A percentile compares a stretch with the other conserved stretches of the same genome.
These are phyloP conservation scores for Barnardius zonarius DNA, from an alignment of 2,113 vertebrate genomes.

Conservation along the genomic window DNA sequence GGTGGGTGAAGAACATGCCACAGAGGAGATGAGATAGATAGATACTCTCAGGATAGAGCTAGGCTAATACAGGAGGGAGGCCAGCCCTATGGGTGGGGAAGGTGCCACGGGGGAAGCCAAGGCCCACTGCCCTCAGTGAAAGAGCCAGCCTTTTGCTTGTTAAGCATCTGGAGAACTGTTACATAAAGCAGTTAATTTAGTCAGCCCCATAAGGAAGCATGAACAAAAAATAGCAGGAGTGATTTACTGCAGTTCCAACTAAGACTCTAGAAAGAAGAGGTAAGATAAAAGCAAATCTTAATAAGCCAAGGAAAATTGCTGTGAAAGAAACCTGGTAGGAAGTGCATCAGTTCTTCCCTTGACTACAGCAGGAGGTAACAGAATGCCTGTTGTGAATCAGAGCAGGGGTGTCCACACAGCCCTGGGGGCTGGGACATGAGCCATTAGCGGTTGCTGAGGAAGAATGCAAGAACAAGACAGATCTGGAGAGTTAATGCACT, in stretches of 20 bases:
- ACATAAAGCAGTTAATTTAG: not conserved
- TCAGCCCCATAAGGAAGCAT: not conserved
- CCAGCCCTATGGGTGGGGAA: not conserved
- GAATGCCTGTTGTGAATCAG: not conserved
- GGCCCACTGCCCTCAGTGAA: rapidly evolving
- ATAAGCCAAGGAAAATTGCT: not conserved
- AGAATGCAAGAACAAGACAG: not conserved
- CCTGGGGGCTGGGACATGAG: rapidly evolving
- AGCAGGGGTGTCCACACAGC: not conserved
- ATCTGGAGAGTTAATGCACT: rapidly evolving
- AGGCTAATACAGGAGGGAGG: not conserved
- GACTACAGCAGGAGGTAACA: not conserved
- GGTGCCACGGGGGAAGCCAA: rapidly evolving
- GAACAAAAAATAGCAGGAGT: not conserved
- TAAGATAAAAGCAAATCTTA: not conserved
- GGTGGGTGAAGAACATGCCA: not conserved
- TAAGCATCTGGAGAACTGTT: not conserved
- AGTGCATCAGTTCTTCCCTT: not conserved
- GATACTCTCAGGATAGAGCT: not conserved
- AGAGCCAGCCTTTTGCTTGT: rapidly evolving
- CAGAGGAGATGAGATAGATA: rapidly evolving
- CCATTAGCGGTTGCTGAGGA: not conserved
- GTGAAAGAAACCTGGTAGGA: not conserved
- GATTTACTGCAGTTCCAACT: not conserved
- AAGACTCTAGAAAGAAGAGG: not conserved